Percentiles rank a stretch among this genome's conserved stretches.
These are phyloP conservation scores for Fregetta grallaria DNA, from an alignment of 2,113 vertebrate genomes.

Conservation along the genomic window DNA sequence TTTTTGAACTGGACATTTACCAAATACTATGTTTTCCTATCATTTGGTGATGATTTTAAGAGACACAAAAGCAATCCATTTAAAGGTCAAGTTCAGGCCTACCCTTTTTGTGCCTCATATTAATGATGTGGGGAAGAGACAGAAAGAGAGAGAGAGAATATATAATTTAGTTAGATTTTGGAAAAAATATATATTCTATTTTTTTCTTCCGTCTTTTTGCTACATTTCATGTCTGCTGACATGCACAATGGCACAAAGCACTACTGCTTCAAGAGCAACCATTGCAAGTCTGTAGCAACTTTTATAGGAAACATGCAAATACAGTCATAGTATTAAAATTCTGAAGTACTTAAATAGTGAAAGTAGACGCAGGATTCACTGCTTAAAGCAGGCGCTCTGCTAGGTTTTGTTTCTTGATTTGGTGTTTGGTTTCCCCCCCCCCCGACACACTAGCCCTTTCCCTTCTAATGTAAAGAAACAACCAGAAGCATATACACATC, in stretches of 20 bases:
- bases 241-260: constrained; percentile 35
- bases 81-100: constrained; percentile 19
- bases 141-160: constrained; percentile 4
- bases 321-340: background rate
- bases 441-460: constrained; percentile 13
- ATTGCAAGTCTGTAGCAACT: constrained; percentile 39
- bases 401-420: background rate
- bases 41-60: background rate
- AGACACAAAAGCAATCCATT: constrained; percentile 21
- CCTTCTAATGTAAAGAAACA: constrained; percentile 42
- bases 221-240: constrained; percentile 65
- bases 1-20: background rate
- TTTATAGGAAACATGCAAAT: constrained; percentile 38
- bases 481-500: constrained; percentile 52
- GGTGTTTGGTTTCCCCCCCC: background rate
- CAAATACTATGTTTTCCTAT: background rate
- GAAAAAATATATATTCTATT: background rate
- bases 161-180: background rate
- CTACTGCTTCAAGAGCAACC: constrained; percentile 9
- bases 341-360: background rate
- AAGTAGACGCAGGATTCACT: background rate
- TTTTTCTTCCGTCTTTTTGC: constrained; percentile 33
- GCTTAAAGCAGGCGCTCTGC: constrained; percentile 3
- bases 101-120: constrained; percentile 44
- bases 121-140: constrained; percentile 16